These are phyloP conservation scores for Telenomus remus DNA, from an alignment of 1,140 invertebrate genomes.

Conservation along the genomic window DNA sequence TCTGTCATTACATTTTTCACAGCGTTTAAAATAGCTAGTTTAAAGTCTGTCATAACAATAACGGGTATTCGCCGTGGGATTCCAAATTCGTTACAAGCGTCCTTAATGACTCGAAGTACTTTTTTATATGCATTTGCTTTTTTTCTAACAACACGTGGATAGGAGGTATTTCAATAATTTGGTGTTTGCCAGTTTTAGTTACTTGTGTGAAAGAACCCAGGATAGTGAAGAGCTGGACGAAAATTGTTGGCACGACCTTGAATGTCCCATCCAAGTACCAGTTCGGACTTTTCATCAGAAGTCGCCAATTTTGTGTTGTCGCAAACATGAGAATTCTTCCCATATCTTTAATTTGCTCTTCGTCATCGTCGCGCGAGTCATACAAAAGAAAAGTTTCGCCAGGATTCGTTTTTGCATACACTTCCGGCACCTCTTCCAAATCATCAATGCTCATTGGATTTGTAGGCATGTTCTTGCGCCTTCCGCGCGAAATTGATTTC, in stretches of 20 bases:
- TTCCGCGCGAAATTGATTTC: constrained; percentile 7
- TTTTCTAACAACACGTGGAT: constrained; percentile 2
- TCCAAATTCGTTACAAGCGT: background rate
- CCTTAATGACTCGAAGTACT: constrained; percentile 1
- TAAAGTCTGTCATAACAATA: background rate
- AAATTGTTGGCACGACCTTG: constrained; percentile 16
- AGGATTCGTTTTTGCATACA: constrained; percentile 3
- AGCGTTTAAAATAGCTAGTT: background rate
- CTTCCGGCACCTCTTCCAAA: constrained; percentile 14
- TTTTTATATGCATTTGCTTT: constrained; percentile 4
- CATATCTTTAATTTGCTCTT: background rate
- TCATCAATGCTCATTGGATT: background rate
- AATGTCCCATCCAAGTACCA: constrained; percentile 12
- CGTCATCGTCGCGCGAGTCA: constrained; percentile 4
- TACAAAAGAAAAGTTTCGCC: constrained; percentile 10
- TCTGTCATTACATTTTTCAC: background rate
- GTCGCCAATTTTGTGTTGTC: background rate
- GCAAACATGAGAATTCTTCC: constrained; percentile 1
- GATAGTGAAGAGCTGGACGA: constrained; percentile 10
- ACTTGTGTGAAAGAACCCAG: constrained; percentile 8
- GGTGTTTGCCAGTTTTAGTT: background rate
- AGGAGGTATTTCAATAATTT: constrained; percentile 10
- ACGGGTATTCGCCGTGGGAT: background rate
- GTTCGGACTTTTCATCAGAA: constrained; percentile 5
- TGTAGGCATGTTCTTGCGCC: constrained; percentile 8